A percentile compares a stretch with the other conserved stretches of the same genome.
Evolutionary conservation across 2,113 vertebrate genomes (phyloP).

Genomic region (Syngnathus floridae): DNA sequence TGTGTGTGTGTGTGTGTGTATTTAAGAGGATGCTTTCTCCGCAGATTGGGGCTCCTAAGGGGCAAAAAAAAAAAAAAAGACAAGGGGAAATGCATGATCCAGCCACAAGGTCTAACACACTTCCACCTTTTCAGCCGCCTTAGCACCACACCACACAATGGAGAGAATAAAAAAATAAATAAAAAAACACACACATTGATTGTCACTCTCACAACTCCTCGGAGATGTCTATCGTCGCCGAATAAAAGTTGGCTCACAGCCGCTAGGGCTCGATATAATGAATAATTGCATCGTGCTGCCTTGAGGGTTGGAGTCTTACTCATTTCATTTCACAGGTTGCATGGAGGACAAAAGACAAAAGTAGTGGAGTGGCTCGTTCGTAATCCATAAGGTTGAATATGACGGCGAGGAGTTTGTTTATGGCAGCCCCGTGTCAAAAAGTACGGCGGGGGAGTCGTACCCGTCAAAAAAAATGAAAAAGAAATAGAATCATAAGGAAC

Average conservation of each 20-base stretch:
- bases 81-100: constrained; percentile 25
- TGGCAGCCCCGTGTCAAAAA: too few relatives aligned
- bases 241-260: constrained; percentile 37
- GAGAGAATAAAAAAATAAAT: neutral
- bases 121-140: constrained; percentile 23
- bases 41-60: constrained; percentile 35
- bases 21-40: constrained; percentile 31
- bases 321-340: constrained; percentile 15
- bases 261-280: constrained; percentile 16
- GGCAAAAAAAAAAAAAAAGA: constrained; percentile 5
- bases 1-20: neutral
- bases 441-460: too few relatives aligned
- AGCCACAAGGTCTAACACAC: constrained; percentile 41
- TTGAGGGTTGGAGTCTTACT: constrained; percentile 20
- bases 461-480: neutral
- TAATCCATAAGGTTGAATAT: too few relatives aligned
- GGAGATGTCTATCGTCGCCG: constrained; percentile 48
- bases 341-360: neutral
- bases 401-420: too few relatives aligned
- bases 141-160: constrained; percentile 2
- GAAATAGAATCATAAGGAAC: neutral
- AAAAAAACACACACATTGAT: neutral
- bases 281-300: constrained; percentile 36
- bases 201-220: constrained; percentile 42
- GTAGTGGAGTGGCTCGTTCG: too few relatives aligned